Conservation (phyloP, 1,140 invertebrate species). For the Drosophila nebulosa region DNA sequence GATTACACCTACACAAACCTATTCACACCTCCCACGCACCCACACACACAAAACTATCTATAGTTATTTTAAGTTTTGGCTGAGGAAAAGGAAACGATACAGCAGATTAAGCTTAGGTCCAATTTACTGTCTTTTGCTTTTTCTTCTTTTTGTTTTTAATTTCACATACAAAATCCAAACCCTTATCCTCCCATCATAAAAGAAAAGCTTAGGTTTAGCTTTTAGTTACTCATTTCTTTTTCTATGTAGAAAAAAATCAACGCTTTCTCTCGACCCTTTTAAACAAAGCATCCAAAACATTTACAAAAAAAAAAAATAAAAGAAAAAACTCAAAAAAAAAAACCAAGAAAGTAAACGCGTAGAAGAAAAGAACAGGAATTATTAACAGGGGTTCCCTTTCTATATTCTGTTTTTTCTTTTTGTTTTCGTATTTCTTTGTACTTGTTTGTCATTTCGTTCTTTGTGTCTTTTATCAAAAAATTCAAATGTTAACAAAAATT, state of each 20-base stretch:
- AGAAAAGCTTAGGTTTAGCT: slow-evolving; percentile 1
- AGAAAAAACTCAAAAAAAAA: slow-evolving; percentile 1
- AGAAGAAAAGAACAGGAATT: not conserved
- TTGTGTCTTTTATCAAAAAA: slow-evolving; percentile 32
- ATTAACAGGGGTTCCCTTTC: not conserved
- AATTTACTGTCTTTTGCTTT: not conserved
- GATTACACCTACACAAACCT: slow-evolving; percentile 45
- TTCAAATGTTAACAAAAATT: slow-evolving; percentile 42
- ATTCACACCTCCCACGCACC: not conserved
- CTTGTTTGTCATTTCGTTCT: slow-evolving; percentile 55
- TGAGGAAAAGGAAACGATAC: slow-evolving; percentile 36
- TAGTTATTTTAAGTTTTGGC: slow-evolving; percentile 71
- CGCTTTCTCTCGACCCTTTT: not conserved
- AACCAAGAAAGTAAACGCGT: not conserved
- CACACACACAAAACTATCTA: slow-evolving; percentile 49
- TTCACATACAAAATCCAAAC: not conserved
- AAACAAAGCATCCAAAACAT: not conserved
- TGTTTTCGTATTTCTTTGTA: slow-evolving; percentile 5
- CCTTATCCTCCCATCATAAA: not conserved
- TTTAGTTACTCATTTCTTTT: not conserved
- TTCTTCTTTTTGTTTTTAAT: not conserved
- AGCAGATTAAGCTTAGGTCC: slow-evolving; percentile 35
- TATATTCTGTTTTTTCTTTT: slow-evolving; percentile 2
- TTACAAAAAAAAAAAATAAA: slow-evolving; percentile 16
- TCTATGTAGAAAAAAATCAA: not conserved